Evolutionary conservation across 2,113 vertebrate species (phyloP).

Genomic region (Tonatia bakeri): DNA sequence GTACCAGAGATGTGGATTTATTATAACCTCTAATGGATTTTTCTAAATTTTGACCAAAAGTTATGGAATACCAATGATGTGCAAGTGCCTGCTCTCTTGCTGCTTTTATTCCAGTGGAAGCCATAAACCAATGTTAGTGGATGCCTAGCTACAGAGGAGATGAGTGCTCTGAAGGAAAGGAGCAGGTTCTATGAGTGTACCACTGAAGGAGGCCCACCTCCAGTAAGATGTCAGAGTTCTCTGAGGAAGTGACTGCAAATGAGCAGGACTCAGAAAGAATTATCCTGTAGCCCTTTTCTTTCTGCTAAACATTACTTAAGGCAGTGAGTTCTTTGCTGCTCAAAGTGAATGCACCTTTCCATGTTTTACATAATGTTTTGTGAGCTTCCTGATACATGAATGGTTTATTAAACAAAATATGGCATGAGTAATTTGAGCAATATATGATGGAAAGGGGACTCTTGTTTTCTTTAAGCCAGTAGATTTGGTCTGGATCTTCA

Average conservation of each 20-base stretch:
- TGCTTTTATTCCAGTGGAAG: not conserved
- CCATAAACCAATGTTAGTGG: not conserved
- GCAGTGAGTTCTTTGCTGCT: not conserved
- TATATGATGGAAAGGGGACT: not conserved
- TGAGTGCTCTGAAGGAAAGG: not conserved
- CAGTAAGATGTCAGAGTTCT: not conserved
- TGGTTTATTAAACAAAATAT: not conserved
- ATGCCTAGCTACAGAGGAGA: not conserved
- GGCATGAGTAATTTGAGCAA: not conserved
- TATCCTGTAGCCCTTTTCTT: not conserved
- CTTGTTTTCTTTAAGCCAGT: not conserved
- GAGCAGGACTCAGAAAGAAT: not conserved
- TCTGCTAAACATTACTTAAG: not conserved
- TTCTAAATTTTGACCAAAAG: not conserved
- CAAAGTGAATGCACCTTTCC: not conserved
- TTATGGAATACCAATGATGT: not conserved
- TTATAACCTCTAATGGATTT: not conserved
- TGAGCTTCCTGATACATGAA: not conserved
- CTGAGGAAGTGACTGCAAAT: not conserved
- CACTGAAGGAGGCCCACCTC: not conserved
- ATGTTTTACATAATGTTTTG: not conserved
- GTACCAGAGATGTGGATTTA: not conserved
- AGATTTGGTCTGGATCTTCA: not conserved
- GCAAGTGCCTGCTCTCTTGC: not conserved
- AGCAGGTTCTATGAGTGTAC: not conserved